Conservation (phyloP, 2,797 vertebrate species). For the Tragopan temminckii region DNA sequence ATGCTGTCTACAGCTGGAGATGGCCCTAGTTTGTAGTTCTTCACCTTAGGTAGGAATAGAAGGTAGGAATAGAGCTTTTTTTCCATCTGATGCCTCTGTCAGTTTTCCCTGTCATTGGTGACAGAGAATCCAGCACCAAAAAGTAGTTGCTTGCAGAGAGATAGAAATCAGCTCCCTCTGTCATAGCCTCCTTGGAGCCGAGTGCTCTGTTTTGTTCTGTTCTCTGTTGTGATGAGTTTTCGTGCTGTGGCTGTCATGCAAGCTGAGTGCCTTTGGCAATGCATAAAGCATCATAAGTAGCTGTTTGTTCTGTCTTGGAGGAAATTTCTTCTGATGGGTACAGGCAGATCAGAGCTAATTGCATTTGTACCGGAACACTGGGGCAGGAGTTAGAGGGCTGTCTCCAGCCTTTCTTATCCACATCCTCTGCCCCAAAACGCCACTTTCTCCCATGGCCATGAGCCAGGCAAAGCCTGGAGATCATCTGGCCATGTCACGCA, state of each 20-base stretch:
- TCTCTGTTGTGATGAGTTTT: not conserved
- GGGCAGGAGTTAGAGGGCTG: not conserved
- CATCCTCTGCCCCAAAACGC: accelerated
- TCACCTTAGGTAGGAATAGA: no score
- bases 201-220: not conserved
- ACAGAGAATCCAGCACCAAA: not conserved
- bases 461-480: not conserved
- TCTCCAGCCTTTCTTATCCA: not conserved
- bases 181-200: not conserved
- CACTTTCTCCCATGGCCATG: not conserved
- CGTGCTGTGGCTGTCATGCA: not conserved
- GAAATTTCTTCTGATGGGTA: not conserved
- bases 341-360: not conserved
- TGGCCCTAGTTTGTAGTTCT: not conserved
- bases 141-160: not conserved
- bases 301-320: not conserved
- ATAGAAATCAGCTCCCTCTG: not conserved
- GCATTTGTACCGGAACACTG: not conserved
- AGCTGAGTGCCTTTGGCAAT: not conserved
- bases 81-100: not conserved
- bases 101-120: not conserved
- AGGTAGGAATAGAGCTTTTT: not conserved
- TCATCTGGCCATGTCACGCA: not conserved
- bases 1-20: not conserved
- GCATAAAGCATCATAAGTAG: not conserved